Conservation (phyloP, 1,140 invertebrate genomes). For the Aphelenchoides fujianensis region DNA sequence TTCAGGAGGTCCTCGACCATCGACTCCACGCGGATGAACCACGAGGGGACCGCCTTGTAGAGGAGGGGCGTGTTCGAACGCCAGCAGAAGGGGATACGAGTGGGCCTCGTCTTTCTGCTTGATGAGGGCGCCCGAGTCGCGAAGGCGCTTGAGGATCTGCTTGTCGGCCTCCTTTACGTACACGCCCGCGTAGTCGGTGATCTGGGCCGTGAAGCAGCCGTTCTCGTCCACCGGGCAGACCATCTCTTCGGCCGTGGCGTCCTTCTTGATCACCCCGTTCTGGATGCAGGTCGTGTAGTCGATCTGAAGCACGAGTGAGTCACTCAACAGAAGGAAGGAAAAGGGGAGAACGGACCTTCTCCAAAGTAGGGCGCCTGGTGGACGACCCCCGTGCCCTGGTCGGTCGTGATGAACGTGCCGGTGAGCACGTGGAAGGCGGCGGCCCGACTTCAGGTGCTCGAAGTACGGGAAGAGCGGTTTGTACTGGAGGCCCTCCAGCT, state of each 20-base stretch:
- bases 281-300: conserved; percentile 81
- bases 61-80: conserved; percentile 96
- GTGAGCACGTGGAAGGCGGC: conserved; percentile 80
- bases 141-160: conserved; percentile 80
- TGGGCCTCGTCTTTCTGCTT: conserved; percentile 73
- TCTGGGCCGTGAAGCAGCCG: conserved; percentile 80
- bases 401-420: conserved; percentile 89
- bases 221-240: conserved; percentile 90
- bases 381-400: conserved; percentile 96
- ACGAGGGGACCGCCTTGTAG: conserved; percentile 95
- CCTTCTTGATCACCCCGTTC: conserved; percentile 74
- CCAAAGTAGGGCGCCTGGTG: conserved; percentile 99
- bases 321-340: too few species aligned
- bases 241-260: conserved; percentile 67
- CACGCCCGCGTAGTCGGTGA: conserved; percentile 81
- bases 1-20: conserved; percentile 77
- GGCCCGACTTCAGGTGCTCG: conserved; percentile 63
- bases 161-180: conserved; percentile 88
- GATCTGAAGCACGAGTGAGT: conserved; percentile 67
- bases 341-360: too few species aligned
- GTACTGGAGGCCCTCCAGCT: conserved; percentile 79
- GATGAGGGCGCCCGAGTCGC: conserved; percentile 74
- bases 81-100: conserved; percentile 98
- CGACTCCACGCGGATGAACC: conserved; percentile 92
- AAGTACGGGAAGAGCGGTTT: conserved; percentile 90